phyloP scores from a whole-genome alignment of 2,888 invertebrate genomes.

The Gerris lacustris region DNA sequence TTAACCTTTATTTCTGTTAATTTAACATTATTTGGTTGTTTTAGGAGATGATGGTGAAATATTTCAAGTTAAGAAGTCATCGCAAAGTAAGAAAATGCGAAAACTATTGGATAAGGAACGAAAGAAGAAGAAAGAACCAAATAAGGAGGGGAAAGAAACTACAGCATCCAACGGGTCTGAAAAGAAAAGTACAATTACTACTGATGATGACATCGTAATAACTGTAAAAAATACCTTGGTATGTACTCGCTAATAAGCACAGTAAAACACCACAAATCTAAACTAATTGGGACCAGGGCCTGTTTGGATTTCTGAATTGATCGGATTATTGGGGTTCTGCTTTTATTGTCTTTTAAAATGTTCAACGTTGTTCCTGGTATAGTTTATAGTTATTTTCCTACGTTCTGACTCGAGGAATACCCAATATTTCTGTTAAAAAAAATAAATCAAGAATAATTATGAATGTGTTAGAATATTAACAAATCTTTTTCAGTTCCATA shows the following conservation, averaged over 20 bases:
- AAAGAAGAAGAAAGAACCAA: conserved; percentile 49
- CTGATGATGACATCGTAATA: conserved; percentile 52
- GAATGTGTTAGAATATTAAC: too few relatives aligned
- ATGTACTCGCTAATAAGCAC: conserved; percentile 17
- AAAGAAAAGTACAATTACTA: conserved; percentile 54
- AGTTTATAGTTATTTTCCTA: too few relatives aligned
- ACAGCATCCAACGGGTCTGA: conserved; percentile 61
- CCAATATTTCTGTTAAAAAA: too few relatives aligned
- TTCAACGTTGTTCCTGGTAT: too few relatives aligned
- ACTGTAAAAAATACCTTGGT: conserved; percentile 31
- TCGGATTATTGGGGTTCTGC: too few relatives aligned
- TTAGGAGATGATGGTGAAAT: conserved; percentile 71
- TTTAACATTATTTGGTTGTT: conserved; percentile 24
- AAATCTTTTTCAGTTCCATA: too few relatives aligned
- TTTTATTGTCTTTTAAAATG: too few relatives aligned
- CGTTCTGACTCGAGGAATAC: too few relatives aligned
- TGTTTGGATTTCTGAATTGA: too few relatives aligned
- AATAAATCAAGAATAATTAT: too few relatives aligned
- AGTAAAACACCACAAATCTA: not conserved
- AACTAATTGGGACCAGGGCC: not conserved
- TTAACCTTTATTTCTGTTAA: conserved; percentile 12
- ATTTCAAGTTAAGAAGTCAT: conserved; percentile 91
- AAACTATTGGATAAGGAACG: conserved; percentile 71
- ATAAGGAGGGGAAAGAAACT: conserved; percentile 79
- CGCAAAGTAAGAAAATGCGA: conserved; percentile 79